Conservation (phyloP, 2,113 vertebrate species). For the Ailuropoda melanoleuca region DNA sequence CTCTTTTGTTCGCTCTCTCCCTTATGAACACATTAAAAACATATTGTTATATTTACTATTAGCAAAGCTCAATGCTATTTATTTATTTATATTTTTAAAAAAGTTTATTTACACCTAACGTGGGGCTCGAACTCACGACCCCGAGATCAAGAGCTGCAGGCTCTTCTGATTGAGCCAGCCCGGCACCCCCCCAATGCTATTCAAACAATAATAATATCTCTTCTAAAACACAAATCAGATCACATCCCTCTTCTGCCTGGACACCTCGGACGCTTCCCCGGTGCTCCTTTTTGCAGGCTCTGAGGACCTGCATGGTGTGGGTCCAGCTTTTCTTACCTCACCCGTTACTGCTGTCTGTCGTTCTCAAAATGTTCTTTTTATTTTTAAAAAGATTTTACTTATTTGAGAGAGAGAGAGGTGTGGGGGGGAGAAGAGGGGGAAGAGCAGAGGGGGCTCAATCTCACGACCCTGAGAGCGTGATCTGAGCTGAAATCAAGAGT, state of each 20-base stretch:
- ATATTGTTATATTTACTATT: background rate
- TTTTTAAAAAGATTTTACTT: background rate
- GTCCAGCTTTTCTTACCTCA: background rate
- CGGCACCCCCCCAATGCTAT: background rate
- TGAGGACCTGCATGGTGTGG: accelerated
- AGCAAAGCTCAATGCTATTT: background rate
- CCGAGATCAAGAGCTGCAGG: background rate
- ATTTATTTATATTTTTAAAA: background rate
- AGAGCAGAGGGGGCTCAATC: background rate
- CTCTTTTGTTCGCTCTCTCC: background rate
- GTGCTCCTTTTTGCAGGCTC: accelerated
- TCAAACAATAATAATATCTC: background rate
- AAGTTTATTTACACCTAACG: background rate
- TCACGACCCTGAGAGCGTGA: background rate
- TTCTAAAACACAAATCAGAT: background rate
- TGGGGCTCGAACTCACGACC: background rate
- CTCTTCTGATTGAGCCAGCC: background rate
- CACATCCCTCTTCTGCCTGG: too few species aligned
- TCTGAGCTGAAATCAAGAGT: background rate
- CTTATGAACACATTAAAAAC: background rate
- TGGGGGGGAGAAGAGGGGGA: background rate
- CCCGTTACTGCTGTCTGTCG: background rate
- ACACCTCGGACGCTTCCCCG: background rate
- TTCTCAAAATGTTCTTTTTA: background rate
- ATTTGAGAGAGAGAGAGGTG: background rate